Conservation (phyloP, 2,797 vertebrate genomes). For the Esox masquinongy region DNA sequence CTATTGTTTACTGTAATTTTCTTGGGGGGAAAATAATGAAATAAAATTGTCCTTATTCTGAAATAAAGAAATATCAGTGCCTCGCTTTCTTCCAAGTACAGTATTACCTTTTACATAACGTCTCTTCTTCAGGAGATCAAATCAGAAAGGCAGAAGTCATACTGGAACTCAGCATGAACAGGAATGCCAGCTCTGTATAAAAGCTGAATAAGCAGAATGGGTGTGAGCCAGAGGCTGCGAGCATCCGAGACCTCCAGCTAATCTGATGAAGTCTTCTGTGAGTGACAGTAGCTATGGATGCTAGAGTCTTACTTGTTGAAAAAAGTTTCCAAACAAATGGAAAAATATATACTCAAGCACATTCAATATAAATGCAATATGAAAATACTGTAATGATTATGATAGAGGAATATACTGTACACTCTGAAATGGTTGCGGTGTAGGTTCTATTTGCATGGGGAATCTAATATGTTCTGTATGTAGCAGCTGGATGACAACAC, state of each 20-base stretch:
- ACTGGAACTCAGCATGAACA: neutral
- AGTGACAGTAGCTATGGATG: neutral
- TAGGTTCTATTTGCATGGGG: neutral
- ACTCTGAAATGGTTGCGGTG: neutral
- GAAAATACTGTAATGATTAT: neutral
- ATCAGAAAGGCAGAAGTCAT: neutral
- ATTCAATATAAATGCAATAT: neutral
- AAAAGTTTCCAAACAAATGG: neutral
- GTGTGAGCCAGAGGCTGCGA: neutral
- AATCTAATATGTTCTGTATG: neutral
- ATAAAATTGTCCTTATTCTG: neutral
- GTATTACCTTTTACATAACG: neutral
- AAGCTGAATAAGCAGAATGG: neutral
- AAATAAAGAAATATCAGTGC: neutral
- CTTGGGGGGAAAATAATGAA: neutral
- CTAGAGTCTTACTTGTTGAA: neutral
- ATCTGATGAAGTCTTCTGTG: neutral
- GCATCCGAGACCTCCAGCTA: neutral
- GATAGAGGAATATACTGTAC: neutral
- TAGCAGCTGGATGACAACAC: neutral
- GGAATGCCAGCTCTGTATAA: neutral
- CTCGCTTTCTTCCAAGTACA: neutral
- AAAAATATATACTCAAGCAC: neutral
- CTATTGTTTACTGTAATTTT: neutral
- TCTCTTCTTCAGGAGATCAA: neutral